Conservation (phyloP, 1,140 invertebrate species). For the Hydropsyche tenuis region DNA sequence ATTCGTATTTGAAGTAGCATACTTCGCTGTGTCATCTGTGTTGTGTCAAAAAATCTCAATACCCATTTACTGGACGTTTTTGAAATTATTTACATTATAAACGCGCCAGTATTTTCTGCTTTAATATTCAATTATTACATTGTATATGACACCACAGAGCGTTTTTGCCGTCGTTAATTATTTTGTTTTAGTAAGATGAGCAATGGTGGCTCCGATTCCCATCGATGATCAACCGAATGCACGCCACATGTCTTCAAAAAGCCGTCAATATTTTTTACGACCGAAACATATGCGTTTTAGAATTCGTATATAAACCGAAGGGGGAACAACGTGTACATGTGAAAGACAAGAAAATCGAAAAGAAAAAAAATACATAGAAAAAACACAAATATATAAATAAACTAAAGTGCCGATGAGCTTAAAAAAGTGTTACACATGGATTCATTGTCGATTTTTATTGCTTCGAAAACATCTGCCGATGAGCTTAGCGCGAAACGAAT, state of each 20-base stretch:
- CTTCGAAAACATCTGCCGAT: background rate
- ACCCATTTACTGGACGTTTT: no score
- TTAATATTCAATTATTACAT: no score
- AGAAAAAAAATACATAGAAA: conserved; percentile 5
- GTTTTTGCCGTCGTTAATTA: no score
- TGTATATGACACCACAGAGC: no score
- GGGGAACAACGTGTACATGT: conserved; percentile 21
- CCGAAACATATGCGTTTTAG: conserved; percentile 33
- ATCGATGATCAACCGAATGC: conserved; percentile 36
- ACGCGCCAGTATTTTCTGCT: no score
- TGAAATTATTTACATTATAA: no score
- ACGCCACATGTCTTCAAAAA: conserved; percentile 32
- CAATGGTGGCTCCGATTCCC: conserved; percentile 25
- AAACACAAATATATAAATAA: conserved; percentile 17
- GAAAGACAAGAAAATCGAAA: conserved; percentile 16
- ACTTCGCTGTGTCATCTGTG: no score
- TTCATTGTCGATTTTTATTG: conserved; percentile 27
- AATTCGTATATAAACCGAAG: conserved; percentile 28
- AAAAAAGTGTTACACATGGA: conserved; percentile 30
- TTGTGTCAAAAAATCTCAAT: no score
- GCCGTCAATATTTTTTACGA: conserved; percentile 37
- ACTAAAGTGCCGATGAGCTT: background rate
- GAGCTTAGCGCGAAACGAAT: no score
- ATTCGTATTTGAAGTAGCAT: no score
- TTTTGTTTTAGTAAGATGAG: background rate